phyloP scores from a whole-genome alignment of 2,888 invertebrate genomes.

The Brachypalpus laphriformis region DNA sequence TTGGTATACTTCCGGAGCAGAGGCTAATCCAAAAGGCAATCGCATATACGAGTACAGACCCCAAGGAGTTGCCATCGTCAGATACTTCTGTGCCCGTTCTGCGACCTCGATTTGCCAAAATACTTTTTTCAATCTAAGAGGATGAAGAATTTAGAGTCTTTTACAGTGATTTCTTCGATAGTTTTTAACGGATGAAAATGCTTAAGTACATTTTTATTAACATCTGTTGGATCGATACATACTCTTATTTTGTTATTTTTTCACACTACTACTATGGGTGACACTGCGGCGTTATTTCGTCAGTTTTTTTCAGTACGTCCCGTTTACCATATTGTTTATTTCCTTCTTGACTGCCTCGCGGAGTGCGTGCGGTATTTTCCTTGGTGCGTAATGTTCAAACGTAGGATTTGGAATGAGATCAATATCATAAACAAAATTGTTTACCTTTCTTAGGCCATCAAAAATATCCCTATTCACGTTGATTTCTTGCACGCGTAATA shows the following conservation, averaged over 20 bases:
- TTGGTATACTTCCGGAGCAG: constrained; percentile 76
- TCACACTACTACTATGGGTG: constrained; percentile 58
- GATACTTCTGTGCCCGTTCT: constrained; percentile 63
- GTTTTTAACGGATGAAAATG: constrained; percentile 65
- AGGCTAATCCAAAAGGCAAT: constrained; percentile 68
- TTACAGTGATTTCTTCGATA: constrained; percentile 59
- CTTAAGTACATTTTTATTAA: constrained; percentile 58
- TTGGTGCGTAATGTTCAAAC: constrained; percentile 62
- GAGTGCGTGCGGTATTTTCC: constrained; percentile 59
- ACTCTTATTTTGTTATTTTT: no score
- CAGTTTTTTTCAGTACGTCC: no score
- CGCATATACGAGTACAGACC: constrained; percentile 70
- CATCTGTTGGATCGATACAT: constrained; percentile 40
- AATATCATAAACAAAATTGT: background rate
- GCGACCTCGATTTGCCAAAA: constrained; percentile 74
- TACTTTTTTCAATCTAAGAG: constrained; percentile 64
- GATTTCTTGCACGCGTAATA: background rate
- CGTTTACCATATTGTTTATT: constrained; percentile 47
- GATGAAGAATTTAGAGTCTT: constrained; percentile 62
- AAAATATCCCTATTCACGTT: background rate
- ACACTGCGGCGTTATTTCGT: constrained; percentile 35
- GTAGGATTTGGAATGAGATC: constrained; percentile 29
- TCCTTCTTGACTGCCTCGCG: constrained; percentile 53
- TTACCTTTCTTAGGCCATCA: background rate
- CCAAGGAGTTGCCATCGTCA: constrained; percentile 71